phyloP scores from a whole-genome alignment of 2,113 vertebrate genomes.

The Vulpes lagopus region DNA sequence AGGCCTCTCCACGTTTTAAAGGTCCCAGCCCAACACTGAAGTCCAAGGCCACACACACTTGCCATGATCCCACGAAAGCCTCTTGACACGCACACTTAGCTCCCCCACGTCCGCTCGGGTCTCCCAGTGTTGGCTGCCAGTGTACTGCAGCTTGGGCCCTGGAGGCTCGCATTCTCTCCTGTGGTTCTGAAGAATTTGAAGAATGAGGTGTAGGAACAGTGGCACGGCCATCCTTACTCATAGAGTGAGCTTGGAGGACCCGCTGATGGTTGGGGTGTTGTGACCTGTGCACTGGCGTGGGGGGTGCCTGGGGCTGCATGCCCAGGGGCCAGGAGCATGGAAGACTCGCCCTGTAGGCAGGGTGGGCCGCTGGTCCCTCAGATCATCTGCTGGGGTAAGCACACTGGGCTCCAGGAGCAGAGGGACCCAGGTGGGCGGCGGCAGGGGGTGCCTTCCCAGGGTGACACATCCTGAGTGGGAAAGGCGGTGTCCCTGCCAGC shows the following conservation, averaged over 20 bases:
- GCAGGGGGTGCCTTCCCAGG: no score
- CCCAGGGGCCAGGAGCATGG: neutral
- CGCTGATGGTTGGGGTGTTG: accelerated
- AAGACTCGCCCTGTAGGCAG: neutral
- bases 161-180: accelerated
- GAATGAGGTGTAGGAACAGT: accelerated
- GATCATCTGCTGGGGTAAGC: neutral
- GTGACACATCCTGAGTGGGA: no score
- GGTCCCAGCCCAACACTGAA: neutral
- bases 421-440: neutral
- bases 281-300: accelerated
- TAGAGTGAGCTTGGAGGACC: no score
- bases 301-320: neutral
- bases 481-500: neutral
- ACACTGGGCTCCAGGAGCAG: no score
- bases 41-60: neutral
- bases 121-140: accelerated
- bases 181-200: neutral
- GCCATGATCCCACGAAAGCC: accelerated
- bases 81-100: accelerated
- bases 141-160: accelerated
- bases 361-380: neutral
- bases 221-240: accelerated
- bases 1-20: accelerated
- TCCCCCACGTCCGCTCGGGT: accelerated